Base-by-base conservation (phyloP, 2,888 invertebrate species). In the Scaptodrosophila latifasciaeformis region DNA sequence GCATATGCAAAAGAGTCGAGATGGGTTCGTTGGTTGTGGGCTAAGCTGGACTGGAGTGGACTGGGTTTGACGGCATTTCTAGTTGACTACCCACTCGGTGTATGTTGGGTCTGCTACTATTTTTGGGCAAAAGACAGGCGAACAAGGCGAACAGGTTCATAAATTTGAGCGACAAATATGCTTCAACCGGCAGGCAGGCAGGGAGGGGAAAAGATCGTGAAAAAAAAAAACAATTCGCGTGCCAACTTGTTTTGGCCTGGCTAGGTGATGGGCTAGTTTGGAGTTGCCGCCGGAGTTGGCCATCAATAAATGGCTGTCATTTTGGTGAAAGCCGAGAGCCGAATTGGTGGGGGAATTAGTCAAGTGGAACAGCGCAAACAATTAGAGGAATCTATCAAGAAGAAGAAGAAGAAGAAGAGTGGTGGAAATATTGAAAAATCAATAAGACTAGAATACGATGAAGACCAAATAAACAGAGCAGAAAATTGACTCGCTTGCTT, bases 141-240 rank as follows among this genome's bases (percentile, higher is more conserved):
- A 65, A 69, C 72, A 63, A 74, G 75, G 69, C 63, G 65, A 75
- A 75, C 74, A 75, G 74, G 74, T 75, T 78, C 75, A 71, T 48
- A 59, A 54, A 59, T 63, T 56, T 63, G 64, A 39, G 65, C 76
- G 64, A 64, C 61, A 76, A 68, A 75, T 63, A 44, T 63, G n/a
- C n/a, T n/a, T n/a, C n/a, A n/a, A n/a, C n/a, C n/a, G n/a, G n/a
- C n/a, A n/a, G n/a, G n/a, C n/a, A n/a, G n/a, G n/a, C n/a, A n/a
- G n/a, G n/a, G n/a, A n/a, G n/a, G n/a, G n/a, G n/a, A n/a, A n/a
- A n/a, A n/a, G 39, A 30, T 27, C 17, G 10, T 15, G 12, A 39
- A 18, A 15, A 21, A 43, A 34, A 46, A 18, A 44, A n/a, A n/a
- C n/a, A 24, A 24, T 5, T 18, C 19, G 54, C 43, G 18, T 50